Evolutionary conservation across 2,888 invertebrate genomes (phyloP).

Genomic region (Heliconius cydno): DNA sequence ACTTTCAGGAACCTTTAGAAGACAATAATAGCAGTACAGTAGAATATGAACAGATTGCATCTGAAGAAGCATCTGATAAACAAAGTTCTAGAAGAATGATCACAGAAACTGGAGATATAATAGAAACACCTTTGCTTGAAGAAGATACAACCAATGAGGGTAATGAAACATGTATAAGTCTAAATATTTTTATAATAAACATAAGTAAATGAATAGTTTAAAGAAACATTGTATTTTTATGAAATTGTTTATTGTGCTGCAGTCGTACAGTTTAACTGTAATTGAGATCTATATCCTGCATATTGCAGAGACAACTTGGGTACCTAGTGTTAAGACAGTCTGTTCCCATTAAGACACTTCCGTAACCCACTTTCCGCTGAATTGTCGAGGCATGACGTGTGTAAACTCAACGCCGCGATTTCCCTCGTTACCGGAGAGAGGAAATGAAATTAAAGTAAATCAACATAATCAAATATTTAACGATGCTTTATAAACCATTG

Average conservation of each 20-base stretch:
- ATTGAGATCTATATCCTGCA: no score
- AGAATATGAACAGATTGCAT: constrained; percentile 43
- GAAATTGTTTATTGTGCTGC: no score
- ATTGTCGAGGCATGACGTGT: no score
- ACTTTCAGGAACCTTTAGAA: constrained; percentile 59
- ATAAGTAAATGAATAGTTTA: background rate
- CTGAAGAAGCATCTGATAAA: constrained; percentile 52
- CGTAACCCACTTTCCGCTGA: no score
- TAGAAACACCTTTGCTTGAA: constrained; percentile 59
- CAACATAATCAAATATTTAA: no score
- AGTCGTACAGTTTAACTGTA: no score
- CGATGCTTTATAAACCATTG: no score
- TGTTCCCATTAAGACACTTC: background rate
- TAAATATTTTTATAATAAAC: background rate
- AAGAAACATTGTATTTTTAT: background rate
- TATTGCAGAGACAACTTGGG: no score
- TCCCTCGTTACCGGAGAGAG: background rate
- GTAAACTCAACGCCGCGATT: background rate
- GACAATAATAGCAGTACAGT: constrained; percentile 49
- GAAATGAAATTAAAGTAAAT: no score
- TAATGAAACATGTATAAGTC: background rate
- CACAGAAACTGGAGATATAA: constrained; percentile 73
- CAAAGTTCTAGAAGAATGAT: constrained; percentile 65
- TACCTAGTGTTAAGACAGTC: background rate
- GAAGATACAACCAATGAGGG: constrained; percentile 30